Percentiles rank a stretch among this genome's conserved stretches.
These are phyloP conservation scores for Dicrurus megarhynchus DNA, from an alignment of 2,113 vertebrate species.

Conservation along the genomic window DNA sequence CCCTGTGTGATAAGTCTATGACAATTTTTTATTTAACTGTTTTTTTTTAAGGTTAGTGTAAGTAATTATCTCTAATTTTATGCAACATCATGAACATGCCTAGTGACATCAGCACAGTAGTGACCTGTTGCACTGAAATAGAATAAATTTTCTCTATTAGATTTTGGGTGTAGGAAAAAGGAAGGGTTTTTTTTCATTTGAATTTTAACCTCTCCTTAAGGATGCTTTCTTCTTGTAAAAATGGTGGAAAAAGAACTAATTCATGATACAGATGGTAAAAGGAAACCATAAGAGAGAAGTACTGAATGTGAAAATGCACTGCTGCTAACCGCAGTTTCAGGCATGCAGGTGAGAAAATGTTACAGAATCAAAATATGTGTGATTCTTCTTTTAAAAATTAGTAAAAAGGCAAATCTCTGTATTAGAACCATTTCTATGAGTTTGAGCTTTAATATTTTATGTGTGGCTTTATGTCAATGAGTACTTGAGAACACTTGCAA, in stretches of 20 bases:
- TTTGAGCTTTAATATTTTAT: neutral
- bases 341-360: neutral
- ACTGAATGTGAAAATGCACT: neutral
- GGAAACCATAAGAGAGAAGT: neutral
- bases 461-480: neutral
- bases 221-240: neutral
- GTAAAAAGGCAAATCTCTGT: neutral
- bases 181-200: neutral
- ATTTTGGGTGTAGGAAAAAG: neutral
- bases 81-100: neutral
- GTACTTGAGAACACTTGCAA: neutral
- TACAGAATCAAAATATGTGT: neutral
- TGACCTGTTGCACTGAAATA: neutral
- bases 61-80: neutral
- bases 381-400: neutral
- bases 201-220: neutral
- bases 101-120: neutral
- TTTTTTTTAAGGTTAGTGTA: neutral
- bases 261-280: neutral
- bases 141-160: neutral
- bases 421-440: neutral
- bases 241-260: neutral
- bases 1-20: neutral
- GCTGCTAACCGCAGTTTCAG: neutral
- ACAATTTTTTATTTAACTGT: neutral